A percentile compares a stretch with the other conserved stretches of the same genome.
Conservation (phyloP, 1,140 invertebrate species). For the Brachionus manjavacas region DNA sequence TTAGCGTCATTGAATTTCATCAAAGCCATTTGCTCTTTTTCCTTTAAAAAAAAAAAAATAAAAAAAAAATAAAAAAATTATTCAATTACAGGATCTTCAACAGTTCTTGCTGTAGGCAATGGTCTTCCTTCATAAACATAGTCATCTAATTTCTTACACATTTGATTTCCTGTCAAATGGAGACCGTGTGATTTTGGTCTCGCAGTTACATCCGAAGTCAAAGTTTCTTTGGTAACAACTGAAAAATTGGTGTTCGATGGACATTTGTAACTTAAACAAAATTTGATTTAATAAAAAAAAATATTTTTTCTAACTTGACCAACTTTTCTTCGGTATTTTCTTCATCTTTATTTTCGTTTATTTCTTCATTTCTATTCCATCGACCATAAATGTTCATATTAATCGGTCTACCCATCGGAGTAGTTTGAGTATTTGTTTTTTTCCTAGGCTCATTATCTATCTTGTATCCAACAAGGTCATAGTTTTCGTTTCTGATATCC, state of each 20-base stretch:
- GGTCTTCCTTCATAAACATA: constrained; percentile 8
- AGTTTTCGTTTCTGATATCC: neutral
- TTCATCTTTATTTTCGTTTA: neutral
- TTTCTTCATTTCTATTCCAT: neutral
- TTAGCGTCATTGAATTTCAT: neutral
- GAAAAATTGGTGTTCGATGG: neutral
- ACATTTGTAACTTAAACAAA: neutral
- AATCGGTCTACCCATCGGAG: constrained; percentile 30
- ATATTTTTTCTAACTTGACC: too few species aligned
- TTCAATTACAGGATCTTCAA: constrained; percentile 8
- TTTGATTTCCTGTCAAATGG: neutral
- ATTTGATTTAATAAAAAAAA: too few species aligned
- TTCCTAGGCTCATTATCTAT: neutral
- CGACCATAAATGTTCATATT: neutral
- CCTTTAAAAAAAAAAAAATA: neutral
- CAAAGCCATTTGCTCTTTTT: neutral
- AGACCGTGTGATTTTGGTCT: neutral
- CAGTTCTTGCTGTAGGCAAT: constrained; percentile 3
- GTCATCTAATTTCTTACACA: neutral
- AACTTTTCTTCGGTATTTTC: neutral
- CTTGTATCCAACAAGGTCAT: neutral
- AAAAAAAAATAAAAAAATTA: neutral
- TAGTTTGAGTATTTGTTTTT: constrained; percentile 22
- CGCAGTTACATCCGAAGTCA: neutral
- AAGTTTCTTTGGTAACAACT: neutral